Evolutionary conservation across 2,113 vertebrate species (phyloP).

Genomic region (Geococcyx californianus): DNA sequence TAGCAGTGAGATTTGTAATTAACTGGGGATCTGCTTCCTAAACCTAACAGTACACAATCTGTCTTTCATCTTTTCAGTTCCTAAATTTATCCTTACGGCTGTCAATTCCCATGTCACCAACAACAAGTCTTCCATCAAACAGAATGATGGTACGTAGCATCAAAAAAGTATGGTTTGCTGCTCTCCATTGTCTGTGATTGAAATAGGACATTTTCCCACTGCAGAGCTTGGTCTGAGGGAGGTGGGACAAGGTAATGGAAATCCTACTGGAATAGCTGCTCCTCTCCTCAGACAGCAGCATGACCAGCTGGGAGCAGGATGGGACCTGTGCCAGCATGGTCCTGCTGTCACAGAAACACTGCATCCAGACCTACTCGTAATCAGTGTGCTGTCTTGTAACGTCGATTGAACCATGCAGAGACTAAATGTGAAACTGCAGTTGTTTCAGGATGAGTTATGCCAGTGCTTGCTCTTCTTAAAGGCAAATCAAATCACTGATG

Average conservation of each 20-base stretch:
- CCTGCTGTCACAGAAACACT: neutral
- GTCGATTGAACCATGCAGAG: neutral
- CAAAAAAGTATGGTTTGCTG: neutral
- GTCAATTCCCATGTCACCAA: conserved; percentile 63
- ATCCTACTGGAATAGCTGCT: neutral
- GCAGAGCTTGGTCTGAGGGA: neutral
- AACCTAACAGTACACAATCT: neutral
- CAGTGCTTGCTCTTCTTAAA: neutral
- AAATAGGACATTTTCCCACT: neutral
- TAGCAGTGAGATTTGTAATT: neutral
- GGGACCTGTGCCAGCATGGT: fast-evolving
- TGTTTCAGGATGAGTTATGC: neutral
- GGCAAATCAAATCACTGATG: neutral
- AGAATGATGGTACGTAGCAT: conserved; percentile 50
- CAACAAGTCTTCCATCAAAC: conserved; percentile 55
- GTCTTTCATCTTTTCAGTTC: conserved; percentile 74
- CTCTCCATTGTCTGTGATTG: neutral
- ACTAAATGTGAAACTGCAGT: neutral
- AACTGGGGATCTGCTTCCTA: neutral
- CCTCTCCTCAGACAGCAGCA: neutral
- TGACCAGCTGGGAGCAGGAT: neutral
- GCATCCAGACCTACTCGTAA: neutral
- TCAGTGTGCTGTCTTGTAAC: neutral
- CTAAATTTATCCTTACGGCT: conserved; percentile 76
- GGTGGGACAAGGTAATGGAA: neutral